Conservation (phyloP, 2,797 vertebrate genomes). For the Pterois miles region DNA sequence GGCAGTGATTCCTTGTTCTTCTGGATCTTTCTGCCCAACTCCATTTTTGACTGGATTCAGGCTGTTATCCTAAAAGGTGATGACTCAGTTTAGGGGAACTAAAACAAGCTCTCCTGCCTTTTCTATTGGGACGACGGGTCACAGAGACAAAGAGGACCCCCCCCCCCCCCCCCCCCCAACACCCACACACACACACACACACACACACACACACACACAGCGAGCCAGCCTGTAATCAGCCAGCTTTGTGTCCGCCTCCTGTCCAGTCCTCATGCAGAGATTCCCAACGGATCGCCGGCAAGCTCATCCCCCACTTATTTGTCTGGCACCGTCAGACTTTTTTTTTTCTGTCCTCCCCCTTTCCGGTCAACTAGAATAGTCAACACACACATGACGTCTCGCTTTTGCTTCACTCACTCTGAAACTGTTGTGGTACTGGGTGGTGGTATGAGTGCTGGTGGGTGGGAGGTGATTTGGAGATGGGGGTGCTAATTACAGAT, state of each 20-base stretch:
- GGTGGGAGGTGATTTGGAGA: not conserved
- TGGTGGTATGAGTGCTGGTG: not conserved
- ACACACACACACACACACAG: too few relatives aligned
- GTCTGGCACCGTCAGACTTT: conserved; percentile 57
- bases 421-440: conserved; percentile 26
- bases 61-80: conserved; percentile 49
- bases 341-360: conserved; percentile 42
- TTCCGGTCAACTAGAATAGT: conserved; percentile 42
- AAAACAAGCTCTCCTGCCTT: conserved; percentile 43
- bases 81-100: conserved; percentile 63
- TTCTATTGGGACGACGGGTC: conserved; percentile 42
- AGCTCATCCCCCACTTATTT: conserved; percentile 70
- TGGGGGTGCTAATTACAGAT: conserved; percentile 29
- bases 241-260: conserved; percentile 70
- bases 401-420: conserved; percentile 25
- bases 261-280: conserved; percentile 68
- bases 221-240: conserved; percentile 67
- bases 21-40: not conserved
- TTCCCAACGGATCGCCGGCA: conserved; percentile 42
- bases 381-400: conserved; percentile 17
- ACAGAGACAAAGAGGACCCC: conserved; percentile 66
- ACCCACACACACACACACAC: too few relatives aligned
- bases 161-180: too few relatives aligned
- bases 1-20: not conserved
- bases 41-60: conserved; percentile 11